A percentile compares a stretch with the other conserved stretches of the same genome.
phyloP scores from a whole-genome alignment of 30 jellyfish, hydroid and myxozoan species.

The Haliclystus octoradiatus region DNA sequence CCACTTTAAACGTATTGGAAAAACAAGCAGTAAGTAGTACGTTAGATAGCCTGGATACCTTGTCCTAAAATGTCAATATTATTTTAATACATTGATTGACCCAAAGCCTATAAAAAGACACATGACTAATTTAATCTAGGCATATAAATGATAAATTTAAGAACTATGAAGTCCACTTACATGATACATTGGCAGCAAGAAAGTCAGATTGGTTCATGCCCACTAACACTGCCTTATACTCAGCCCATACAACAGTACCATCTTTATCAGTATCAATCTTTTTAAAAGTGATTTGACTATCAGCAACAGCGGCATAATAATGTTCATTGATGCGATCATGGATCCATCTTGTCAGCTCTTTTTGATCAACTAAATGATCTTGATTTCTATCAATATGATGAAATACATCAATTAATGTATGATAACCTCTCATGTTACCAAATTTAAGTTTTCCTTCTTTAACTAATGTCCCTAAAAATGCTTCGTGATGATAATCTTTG shows the following conservation, averaged over 20 bases:
- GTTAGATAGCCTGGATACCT: no score
- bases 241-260: slow-evolving; percentile 53
- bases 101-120: no score
- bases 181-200: slow-evolving; percentile 27
- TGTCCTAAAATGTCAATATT: no score
- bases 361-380: slow-evolving; percentile 47
- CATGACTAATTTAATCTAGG: no score
- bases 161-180: slow-evolving; percentile 27
- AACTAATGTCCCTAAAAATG: slow-evolving; percentile 60
- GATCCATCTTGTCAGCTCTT: slow-evolving; percentile 62
- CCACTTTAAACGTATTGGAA: no score
- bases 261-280: slow-evolving; percentile 57
- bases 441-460: slow-evolving; percentile 63
- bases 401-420: slow-evolving; percentile 53
- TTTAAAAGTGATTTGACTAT: slow-evolving; percentile 42
- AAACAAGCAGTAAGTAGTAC: no score
- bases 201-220: slow-evolving; percentile 41
- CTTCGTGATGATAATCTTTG: slow-evolving; percentile 83
- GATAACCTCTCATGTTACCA: slow-evolving; percentile 62
- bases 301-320: slow-evolving; percentile 55
- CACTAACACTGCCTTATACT: slow-evolving; percentile 60
- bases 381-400: slow-evolving; percentile 52
- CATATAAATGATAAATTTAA: no score
- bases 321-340: slow-evolving; percentile 78
- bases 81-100: no score